A percentile compares a stretch with the other conserved stretches of the same genome.
Evolutionary conservation across 37 sponge, comb jelly and placozoan genomes (phyloP).

Genomic region (Agelas oroides): DNA sequence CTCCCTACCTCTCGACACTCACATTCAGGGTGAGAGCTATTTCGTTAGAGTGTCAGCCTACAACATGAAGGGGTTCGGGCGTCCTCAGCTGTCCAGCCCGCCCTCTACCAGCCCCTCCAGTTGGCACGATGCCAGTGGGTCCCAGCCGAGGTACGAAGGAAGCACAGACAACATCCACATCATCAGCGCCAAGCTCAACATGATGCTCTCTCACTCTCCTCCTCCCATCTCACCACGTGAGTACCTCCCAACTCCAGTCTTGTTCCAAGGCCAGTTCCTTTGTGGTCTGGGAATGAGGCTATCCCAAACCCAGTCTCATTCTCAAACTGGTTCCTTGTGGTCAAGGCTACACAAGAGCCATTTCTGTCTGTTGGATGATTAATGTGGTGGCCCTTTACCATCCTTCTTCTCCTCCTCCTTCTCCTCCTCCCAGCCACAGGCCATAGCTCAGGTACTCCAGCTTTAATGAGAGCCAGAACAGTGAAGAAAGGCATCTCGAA

Average conservation of each 20-base stretch:
- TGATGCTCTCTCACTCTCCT: conserved; percentile 28
- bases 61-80: conserved; percentile 92
- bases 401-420: too few species aligned
- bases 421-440: background rate
- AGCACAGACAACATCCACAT: conserved; percentile 55
- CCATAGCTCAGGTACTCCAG: background rate
- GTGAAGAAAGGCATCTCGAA: conserved; percentile 63
- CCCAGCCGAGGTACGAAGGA: conserved; percentile 75
- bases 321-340: too few species aligned
- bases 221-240: conserved; percentile 7
- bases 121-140: conserved; percentile 66
- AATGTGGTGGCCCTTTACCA: too few species aligned
- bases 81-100: conserved; percentile 54
- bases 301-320: too few species aligned
- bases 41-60: conserved; percentile 89
- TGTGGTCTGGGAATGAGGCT: too few species aligned
- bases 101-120: conserved; percentile 76
- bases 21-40: conserved; percentile 76
- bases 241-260: background rate
- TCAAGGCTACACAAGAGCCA: too few species aligned
- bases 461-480: background rate
- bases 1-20: background rate
- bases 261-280: too few species aligned
- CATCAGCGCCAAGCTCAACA: conserved; percentile 52
- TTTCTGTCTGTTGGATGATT: too few species aligned